These are phyloP conservation scores for Chironomus riparius DNA, from an alignment of 2,888 invertebrate species.

Conservation along the genomic window DNA sequence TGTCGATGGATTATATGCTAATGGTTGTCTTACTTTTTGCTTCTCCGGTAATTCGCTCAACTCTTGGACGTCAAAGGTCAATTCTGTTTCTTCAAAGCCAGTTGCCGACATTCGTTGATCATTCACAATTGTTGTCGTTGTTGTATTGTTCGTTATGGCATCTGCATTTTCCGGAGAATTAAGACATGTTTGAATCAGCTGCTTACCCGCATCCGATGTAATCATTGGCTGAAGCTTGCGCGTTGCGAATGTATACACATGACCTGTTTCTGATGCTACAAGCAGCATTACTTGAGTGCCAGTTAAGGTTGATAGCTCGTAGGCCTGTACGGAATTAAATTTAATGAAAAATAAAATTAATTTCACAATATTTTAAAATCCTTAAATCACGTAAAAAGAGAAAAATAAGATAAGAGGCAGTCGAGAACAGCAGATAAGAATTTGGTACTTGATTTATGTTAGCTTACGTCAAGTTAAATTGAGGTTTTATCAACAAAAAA, in stretches of 20 bases:
- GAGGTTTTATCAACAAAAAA: no score
- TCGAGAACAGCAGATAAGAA: no score
- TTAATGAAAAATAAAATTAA: slow-evolving; percentile 28
- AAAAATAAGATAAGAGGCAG: no score
- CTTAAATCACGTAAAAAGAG: neutral
- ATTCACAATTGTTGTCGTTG: slow-evolving; percentile 52
- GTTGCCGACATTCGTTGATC: slow-evolving; percentile 98
- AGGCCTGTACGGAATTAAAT: slow-evolving; percentile 63
- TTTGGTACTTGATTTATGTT: no score
- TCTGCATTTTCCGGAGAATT: slow-evolving; percentile 90
- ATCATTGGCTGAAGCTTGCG: slow-evolving; percentile 99
- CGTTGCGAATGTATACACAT: slow-evolving; percentile 99
- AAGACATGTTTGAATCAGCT: slow-evolving; percentile 96
- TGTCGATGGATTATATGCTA: slow-evolving; percentile 57
- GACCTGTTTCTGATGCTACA: slow-evolving; percentile 97
- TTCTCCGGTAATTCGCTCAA: slow-evolving; percentile 41
- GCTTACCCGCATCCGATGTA: slow-evolving; percentile 93
- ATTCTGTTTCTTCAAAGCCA: slow-evolving; percentile 96
- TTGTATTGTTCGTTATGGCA: slow-evolving; percentile 49
- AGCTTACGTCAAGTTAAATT: no score
- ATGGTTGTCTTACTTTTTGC: slow-evolving; percentile 88
- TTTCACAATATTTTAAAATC: neutral
- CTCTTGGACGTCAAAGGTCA: slow-evolving; percentile 91
- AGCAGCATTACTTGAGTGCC: slow-evolving; percentile 99
- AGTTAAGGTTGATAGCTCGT: slow-evolving; percentile 96